A percentile compares a stretch with the other conserved stretches of the same genome.
These are phyloP conservation scores for Papilio xuthus DNA, from an alignment of 1,140 invertebrate species.

Conservation along the genomic window DNA sequence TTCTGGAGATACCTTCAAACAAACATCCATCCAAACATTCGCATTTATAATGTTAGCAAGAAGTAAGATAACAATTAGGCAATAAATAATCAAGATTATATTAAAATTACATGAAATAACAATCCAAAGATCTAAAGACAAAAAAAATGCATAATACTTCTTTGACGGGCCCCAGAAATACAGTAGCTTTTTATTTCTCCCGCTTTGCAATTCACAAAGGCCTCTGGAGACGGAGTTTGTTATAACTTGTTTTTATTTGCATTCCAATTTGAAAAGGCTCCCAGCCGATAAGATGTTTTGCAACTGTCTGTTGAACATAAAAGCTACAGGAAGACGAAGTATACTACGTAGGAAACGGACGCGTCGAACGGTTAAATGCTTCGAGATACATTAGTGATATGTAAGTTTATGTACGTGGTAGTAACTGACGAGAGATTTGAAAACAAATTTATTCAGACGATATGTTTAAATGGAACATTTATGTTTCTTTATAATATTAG, in stretches of 20 bases:
- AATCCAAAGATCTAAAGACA: not conserved
- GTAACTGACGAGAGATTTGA: not conserved
- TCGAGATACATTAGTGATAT: slow-evolving; percentile 1
- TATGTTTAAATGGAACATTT: too few relatives aligned
- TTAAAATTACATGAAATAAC: slow-evolving; percentile 20
- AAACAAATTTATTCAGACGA: too few relatives aligned
- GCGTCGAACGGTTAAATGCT: slow-evolving; percentile 27
- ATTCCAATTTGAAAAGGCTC: slow-evolving; percentile 43
- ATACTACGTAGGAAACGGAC: slow-evolving; percentile 2
- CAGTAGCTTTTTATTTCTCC: slow-evolving; percentile 35
- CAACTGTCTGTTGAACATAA: slow-evolving; percentile 36
- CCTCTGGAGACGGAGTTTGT: slow-evolving; percentile 37
- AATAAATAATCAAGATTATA: not conserved
- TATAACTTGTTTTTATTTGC: slow-evolving; percentile 44
- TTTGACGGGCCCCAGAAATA: slow-evolving; percentile 24
- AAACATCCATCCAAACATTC: too few relatives aligned
- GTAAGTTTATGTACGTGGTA: not conserved
- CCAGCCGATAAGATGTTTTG: slow-evolving; percentile 36
- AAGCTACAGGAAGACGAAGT: slow-evolving; percentile 31
- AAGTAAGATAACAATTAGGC: too few relatives aligned
- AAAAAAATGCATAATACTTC: slow-evolving; percentile 37
- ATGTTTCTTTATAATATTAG: too few relatives aligned
- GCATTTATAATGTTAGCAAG: too few relatives aligned
- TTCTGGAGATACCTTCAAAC: too few relatives aligned
- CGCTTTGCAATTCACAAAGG: slow-evolving; percentile 41